These are phyloP conservation scores for Tokudaia muenninki DNA, from an alignment of 2,797 vertebrate genomes.

Conservation along the genomic window DNA sequence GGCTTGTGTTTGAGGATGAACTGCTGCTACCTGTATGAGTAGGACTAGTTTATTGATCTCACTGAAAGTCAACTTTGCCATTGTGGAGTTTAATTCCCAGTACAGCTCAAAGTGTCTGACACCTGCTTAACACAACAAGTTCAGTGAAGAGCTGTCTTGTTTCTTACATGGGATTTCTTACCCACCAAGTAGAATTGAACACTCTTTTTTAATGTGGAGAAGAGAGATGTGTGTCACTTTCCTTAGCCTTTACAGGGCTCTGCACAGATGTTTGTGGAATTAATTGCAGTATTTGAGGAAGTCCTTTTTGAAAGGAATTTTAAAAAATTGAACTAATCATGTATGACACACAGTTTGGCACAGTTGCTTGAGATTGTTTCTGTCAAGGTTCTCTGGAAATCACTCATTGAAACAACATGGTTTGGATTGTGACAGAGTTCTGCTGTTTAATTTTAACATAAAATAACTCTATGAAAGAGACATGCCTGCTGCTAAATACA, in stretches of 20 bases:
- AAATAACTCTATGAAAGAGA: conserved; percentile 64
- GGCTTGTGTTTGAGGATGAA: background rate
- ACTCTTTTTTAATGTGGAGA: conserved; percentile 44
- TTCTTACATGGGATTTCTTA: conserved; percentile 56
- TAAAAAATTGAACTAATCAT: conserved; percentile 64
- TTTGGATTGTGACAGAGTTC: conserved; percentile 64
- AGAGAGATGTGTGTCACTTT: conserved; percentile 30
- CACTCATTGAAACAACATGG: conserved; percentile 57
- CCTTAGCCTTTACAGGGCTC: conserved; percentile 38
- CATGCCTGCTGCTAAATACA: conserved; percentile 57
- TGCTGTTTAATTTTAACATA: conserved; percentile 70
- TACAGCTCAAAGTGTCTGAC: background rate
- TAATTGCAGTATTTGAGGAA: conserved; percentile 67
- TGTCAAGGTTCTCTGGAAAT: conserved; percentile 68
- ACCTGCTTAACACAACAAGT: background rate
- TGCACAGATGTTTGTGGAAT: conserved; percentile 67
- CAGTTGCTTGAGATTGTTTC: conserved; percentile 68
- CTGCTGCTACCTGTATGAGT: background rate
- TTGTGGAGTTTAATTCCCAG: background rate
- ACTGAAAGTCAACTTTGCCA: background rate
- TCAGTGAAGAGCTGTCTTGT: conserved; percentile 10
- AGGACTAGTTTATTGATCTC: conserved; percentile 30
- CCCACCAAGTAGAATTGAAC: background rate
- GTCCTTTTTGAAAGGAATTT: conserved; percentile 55
- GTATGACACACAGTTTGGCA: background rate